These are phyloP conservation scores for Machimus rusticus DNA, from an alignment of 2,888 invertebrate species.

Conservation along the genomic window DNA sequence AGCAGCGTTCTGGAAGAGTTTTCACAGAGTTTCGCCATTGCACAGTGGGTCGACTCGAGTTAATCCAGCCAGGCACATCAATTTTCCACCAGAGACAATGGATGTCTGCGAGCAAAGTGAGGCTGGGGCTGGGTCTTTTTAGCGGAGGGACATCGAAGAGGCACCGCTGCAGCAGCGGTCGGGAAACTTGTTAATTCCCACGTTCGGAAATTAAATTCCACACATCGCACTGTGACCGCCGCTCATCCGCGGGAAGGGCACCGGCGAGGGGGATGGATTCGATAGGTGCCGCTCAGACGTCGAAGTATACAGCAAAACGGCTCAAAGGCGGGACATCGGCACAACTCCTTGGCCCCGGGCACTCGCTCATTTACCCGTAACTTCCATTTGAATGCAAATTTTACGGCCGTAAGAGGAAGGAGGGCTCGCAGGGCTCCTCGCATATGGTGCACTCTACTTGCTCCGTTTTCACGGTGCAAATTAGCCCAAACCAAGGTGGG, in stretches of 20 bases:
- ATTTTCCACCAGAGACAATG: not conserved
- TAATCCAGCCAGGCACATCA: not conserved
- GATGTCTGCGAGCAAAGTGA: not conserved
- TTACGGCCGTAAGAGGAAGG: not conserved
- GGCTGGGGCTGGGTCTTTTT: not conserved
- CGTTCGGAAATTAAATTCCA: slow-evolving; percentile 12
- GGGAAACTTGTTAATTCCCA: not conserved
- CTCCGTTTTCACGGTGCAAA: not conserved
- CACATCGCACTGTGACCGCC: not conserved
- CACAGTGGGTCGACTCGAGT: not conserved
- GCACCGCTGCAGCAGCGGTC: not conserved
- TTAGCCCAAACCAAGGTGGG: not conserved
- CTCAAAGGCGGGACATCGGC: not conserved
- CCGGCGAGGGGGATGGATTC: not conserved
- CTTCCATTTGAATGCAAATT: slow-evolving; percentile 22
- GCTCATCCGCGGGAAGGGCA: not conserved
- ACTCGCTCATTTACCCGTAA: not conserved
- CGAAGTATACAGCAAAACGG: not conserved
- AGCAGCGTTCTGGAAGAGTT: not conserved
- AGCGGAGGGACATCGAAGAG: not conserved
- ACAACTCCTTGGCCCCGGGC: not conserved
- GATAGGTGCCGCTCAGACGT: not conserved
- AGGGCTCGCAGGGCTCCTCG: not conserved
- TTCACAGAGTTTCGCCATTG: not conserved
- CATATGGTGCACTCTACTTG: not conserved